Evolutionary conservation across 2,113 vertebrate species (phyloP).

Genomic region (Brachionichthys hirsutus): DNA sequence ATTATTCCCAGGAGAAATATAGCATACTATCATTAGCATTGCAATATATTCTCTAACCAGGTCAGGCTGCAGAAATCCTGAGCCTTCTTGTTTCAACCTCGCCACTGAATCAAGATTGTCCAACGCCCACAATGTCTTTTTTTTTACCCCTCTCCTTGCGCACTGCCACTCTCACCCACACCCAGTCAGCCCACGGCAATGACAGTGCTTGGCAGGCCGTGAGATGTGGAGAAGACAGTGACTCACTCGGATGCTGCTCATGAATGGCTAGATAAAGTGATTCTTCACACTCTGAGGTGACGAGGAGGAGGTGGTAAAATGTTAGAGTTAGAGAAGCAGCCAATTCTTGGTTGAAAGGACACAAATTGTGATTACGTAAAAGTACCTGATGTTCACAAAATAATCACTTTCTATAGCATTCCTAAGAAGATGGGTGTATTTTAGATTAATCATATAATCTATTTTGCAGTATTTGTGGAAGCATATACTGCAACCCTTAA

Average conservation of each 20-base stretch:
- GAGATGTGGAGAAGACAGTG: slow-evolving; percentile 49
- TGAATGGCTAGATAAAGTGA: slow-evolving; percentile 45
- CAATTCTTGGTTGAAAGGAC: slow-evolving; percentile 21
- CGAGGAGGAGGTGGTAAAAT: slow-evolving; percentile 38
- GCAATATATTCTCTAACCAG: too few species aligned
- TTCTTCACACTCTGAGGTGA: slow-evolving; percentile 46
- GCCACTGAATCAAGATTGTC: slow-evolving; percentile 15
- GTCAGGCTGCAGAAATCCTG: not conserved
- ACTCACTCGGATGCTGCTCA: slow-evolving; percentile 57
- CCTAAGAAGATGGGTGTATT: not conserved
- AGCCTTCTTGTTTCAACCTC: slow-evolving; percentile 9
- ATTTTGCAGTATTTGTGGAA: too few species aligned
- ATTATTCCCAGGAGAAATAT: too few species aligned
- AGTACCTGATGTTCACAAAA: not conserved
- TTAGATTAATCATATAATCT: not conserved
- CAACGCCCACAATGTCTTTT: slow-evolving; percentile 27
- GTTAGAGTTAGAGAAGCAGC: slow-evolving; percentile 12
- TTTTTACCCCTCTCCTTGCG: slow-evolving; percentile 18
- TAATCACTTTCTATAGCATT: not conserved
- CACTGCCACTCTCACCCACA: slow-evolving; percentile 51
- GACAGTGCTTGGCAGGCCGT: slow-evolving; percentile 35
- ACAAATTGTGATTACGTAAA: slow-evolving; percentile 3
- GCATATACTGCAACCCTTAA: too few species aligned
- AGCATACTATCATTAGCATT: too few species aligned
- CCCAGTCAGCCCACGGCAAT: slow-evolving; percentile 50